Evolutionary conservation across 2,797 vertebrate species (phyloP).

Genomic region (Bryconaethiops microstoma): DNA sequence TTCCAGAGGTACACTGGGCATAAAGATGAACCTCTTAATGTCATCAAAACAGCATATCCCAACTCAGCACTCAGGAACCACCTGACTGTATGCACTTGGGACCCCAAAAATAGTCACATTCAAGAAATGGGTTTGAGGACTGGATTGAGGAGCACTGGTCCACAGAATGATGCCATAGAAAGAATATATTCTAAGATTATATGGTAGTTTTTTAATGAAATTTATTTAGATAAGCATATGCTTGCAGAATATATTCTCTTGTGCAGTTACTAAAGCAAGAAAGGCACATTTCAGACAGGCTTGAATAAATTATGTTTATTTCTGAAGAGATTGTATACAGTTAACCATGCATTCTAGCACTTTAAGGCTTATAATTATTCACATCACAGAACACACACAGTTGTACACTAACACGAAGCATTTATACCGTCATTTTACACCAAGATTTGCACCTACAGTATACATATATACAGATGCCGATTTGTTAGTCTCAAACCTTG

Average conservation of each 20-base stretch:
- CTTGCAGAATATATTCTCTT: neutral
- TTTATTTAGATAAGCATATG: neutral
- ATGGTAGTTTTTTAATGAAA: conserved; percentile 1
- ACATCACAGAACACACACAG: conserved; percentile 86
- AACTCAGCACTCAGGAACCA: neutral
- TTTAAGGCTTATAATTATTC: conserved; percentile 89
- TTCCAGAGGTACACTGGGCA: conserved; percentile 17
- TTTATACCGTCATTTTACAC: conserved; percentile 88
- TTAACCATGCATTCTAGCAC: conserved; percentile 94
- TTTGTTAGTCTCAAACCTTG: conserved; percentile 81
- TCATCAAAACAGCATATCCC: neutral
- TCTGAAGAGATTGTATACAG: conserved; percentile 77
- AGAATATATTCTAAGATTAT: neutral
- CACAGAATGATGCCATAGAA: conserved; percentile 18
- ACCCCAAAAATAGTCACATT: neutral
- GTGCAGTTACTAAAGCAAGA: neutral
- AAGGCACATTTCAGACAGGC: conserved; percentile 49
- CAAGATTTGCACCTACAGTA: conserved; percentile 79
- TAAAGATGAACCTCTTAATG: conserved; percentile 33
- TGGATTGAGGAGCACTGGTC: neutral
- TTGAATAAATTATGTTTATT: conserved; percentile 93
- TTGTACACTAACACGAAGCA: conserved; percentile 86
- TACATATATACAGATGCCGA: conserved; percentile 92
- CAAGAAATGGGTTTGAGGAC: neutral
- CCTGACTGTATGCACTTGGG: neutral